Conservation (phyloP, 2,888 invertebrate genomes). For the Zaprionus obscuricornis region DNA sequence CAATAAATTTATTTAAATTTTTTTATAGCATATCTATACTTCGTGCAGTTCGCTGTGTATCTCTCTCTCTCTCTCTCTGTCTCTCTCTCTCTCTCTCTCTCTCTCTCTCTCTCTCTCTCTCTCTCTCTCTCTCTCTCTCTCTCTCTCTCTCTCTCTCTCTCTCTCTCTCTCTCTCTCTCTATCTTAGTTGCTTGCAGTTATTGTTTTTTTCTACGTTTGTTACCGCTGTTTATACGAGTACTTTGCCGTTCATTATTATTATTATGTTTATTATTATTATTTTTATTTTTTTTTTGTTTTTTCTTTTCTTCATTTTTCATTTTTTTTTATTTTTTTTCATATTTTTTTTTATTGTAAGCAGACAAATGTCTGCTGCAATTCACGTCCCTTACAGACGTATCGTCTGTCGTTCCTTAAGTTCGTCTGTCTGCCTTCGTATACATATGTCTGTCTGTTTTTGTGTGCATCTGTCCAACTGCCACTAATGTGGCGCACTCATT, state of each 20-base stretch:
- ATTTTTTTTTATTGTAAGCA: conserved; percentile 30
- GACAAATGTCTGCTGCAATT: conserved; percentile 25
- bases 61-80: no score
- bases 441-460: neutral
- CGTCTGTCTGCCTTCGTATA: conserved; percentile 1
- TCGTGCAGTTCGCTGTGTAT: no score
- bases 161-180: neutral
- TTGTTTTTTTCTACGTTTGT: conserved; percentile 5
- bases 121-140: neutral
- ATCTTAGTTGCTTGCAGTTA: conserved; percentile 52
- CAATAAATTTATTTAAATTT: no score
- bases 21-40: no score
- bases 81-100: no score
- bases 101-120: neutral
- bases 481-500: conserved; percentile 66
- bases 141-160: neutral
- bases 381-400: conserved; percentile 16
- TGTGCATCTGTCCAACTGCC: conserved; percentile 12
- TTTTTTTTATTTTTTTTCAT: conserved; percentile 44
- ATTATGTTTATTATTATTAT: conserved; percentile 17
- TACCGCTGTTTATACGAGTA: conserved; percentile 13
- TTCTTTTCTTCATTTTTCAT: conserved; percentile 16
- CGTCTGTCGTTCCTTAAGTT: neutral
- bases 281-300: conserved; percentile 11
- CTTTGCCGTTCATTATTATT: conserved; percentile 29